phyloP scores from a whole-genome alignment of 2,113 vertebrate genomes.

The Brachypodius melanocephalos region DNA sequence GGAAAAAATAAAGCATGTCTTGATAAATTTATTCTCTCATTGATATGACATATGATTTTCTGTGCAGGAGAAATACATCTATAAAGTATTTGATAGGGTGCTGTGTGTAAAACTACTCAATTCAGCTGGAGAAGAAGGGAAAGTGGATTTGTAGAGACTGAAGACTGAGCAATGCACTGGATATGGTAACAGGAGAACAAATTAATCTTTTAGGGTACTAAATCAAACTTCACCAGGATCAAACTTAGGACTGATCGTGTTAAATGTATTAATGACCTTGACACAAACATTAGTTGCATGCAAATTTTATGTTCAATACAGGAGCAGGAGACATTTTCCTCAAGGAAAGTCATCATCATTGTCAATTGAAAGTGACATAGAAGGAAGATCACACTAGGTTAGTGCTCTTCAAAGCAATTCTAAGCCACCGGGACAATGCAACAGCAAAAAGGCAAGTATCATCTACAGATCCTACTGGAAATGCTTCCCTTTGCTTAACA shows the following conservation, averaged over 20 bases:
- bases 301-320: not conserved
- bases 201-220: not conserved
- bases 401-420: not conserved
- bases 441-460: not conserved
- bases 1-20: not conserved
- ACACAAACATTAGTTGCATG: not conserved
- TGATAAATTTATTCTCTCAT: not conserved
- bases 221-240: not conserved
- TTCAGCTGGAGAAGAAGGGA: not conserved
- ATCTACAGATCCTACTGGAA: not conserved
- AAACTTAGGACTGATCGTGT: not conserved
- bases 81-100: not conserved
- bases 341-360: not conserved
- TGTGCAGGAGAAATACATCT: not conserved
- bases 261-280: not conserved
- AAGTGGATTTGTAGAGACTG: not conserved
- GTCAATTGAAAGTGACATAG: not conserved
- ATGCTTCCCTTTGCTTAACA: not conserved
- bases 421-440: not conserved
- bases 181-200: not conserved
- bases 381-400: not conserved
- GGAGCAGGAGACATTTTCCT: not conserved
- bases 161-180: not conserved
- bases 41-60: conserved; percentile 1
- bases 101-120: not conserved